phyloP scores from a whole-genome alignment of 2,113 vertebrate genomes.

The Pholis gunnellus region DNA sequence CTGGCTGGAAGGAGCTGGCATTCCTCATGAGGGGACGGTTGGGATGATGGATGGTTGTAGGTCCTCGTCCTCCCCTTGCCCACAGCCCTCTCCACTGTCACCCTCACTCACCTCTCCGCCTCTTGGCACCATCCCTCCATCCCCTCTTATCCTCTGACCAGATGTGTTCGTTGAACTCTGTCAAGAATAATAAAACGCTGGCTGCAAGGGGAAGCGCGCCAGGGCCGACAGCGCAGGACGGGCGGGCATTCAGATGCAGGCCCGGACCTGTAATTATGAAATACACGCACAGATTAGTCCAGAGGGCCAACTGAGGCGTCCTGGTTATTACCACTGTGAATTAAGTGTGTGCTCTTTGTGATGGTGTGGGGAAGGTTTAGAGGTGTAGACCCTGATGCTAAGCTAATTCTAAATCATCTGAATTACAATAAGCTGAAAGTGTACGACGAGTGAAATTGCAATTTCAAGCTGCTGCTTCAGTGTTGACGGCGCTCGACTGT shows the following conservation, averaged over 20 bases:
- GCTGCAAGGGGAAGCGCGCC: slow-evolving; percentile 43
- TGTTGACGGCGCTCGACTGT: not conserved
- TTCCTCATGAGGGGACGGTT: slow-evolving; percentile 62
- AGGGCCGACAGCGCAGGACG: slow-evolving; percentile 37
- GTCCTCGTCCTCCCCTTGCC: slow-evolving; percentile 63
- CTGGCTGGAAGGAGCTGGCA: slow-evolving; percentile 62
- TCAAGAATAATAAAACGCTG: slow-evolving; percentile 89
- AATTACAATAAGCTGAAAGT: not conserved
- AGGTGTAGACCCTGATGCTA: not conserved
- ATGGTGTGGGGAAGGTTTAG: not conserved
- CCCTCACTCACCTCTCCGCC: slow-evolving; percentile 74
- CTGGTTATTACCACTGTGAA: not conserved
- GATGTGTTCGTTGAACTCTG: slow-evolving; percentile 90
- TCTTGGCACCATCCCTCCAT: slow-evolving; percentile 72
- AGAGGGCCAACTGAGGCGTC: not conserved
- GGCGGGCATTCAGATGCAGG: slow-evolving; percentile 14
- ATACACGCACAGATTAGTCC: slow-evolving; percentile 20
- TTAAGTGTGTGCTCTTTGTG: not conserved
- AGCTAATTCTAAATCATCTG: not conserved
- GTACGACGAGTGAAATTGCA: not conserved
- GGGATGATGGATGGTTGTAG: slow-evolving; percentile 78
- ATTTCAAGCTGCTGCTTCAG: not conserved
- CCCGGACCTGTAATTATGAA: slow-evolving; percentile 25
- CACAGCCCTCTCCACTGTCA: slow-evolving; percentile 68
- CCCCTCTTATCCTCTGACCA: slow-evolving; percentile 82